These are phyloP conservation scores for Opisthocomus hoazin DNA, from an alignment of 2,113 vertebrate genomes.

Conservation along the genomic window DNA sequence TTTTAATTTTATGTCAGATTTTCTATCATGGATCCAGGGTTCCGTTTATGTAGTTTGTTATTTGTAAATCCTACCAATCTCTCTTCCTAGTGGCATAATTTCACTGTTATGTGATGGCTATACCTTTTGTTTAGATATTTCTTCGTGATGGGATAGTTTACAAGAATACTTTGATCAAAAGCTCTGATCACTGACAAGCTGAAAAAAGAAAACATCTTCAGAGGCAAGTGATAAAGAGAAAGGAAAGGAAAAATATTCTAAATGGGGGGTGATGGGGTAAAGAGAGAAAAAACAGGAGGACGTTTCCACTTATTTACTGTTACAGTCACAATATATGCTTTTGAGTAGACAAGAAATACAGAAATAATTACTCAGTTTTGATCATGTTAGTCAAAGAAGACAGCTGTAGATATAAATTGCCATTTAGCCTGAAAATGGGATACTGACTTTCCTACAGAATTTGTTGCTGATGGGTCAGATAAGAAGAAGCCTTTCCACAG, in stretches of 20 bases:
- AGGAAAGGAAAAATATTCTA: constrained; percentile 2
- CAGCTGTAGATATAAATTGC: background rate
- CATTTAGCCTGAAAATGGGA: constrained; percentile 14
- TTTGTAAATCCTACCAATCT: background rate
- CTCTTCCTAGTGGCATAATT: background rate
- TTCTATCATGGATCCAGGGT: background rate
- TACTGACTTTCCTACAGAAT: background rate
- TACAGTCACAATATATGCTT: background rate
- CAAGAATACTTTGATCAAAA: constrained; percentile 32
- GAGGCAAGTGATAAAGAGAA: background rate
- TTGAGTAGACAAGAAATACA: background rate
- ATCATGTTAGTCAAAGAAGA: constrained; percentile 50
- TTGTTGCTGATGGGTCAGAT: background rate
- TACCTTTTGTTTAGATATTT: background rate
- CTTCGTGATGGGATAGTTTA: background rate
- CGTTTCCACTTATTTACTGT: background rate
- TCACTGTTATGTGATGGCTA: background rate
- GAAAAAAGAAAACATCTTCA: background rate
- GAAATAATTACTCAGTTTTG: constrained; percentile 38
- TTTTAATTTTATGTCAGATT: background rate
- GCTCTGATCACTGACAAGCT: background rate
- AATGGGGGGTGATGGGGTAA: background rate
- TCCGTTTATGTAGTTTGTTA: background rate
- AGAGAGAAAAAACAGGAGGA: background rate
- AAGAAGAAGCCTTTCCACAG: background rate